Base-by-base conservation (phyloP, 1,140 invertebrate genomes). In the Anastrepha ludens region DNA sequence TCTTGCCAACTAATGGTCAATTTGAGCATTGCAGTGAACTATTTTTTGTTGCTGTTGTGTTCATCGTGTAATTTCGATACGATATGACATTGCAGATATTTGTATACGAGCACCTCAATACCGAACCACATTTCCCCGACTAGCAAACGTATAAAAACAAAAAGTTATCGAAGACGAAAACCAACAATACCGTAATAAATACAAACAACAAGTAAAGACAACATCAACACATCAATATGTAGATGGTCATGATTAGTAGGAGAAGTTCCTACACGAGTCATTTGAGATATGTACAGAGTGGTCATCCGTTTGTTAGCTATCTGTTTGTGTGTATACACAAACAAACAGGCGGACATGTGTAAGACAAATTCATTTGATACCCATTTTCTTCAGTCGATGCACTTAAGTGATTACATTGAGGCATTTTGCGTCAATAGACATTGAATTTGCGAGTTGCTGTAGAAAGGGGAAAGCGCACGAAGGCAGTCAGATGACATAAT, bases 221-320 rank as follows among this genome's bases (percentile, higher is more conserved):
- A 13, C 50, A 2, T 3, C n/a, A 55, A 81, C n/a, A n/a, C n/a
- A n/a, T n/a, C n/a, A n/a, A n/a, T n/a, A n/a, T n/a, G n/a, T 20
- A 9, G 47, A 20, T 81, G 50, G 50, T 55, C n/a, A 81, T 81
- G 44, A 81, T 81, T 55, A 58, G 74, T 81, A 81, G 74, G 70
- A 47, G 70, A 74, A 55, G 74, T 55, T 81, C 20, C 74, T 55
- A 74, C 67, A 74, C 13, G 5, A 55, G 74, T 55, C 50, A 81
- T 81, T 81, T 81, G 5, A 81, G n/a, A 81, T 81, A 47, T 55
- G 9, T 81, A 74, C 44, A 50, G 29, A 74, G 60, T 74, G 7
- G 41, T n/a, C 13, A 50, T 50, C n/a, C 47, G 17, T 3, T 17
- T 2, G 64, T 41, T 44, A 9, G 9, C 44, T 62, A 13, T 15